Evolutionary conservation across 2,888 invertebrate species (phyloP).

Genomic region (Drosophila affinis): DNA sequence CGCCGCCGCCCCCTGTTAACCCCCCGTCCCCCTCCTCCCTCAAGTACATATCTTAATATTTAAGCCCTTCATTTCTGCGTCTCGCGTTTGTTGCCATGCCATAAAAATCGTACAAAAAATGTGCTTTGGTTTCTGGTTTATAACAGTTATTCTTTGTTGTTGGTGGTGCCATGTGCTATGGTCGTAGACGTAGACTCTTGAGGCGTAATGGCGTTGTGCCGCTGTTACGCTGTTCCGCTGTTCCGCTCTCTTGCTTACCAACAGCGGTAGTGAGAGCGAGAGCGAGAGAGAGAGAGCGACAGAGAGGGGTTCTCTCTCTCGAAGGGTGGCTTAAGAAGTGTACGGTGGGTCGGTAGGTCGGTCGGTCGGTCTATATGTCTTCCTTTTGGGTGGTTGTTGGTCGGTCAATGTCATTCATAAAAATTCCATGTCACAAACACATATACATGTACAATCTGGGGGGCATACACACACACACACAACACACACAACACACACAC

Average conservation of each 20-base stretch:
- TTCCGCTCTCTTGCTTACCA: slow-evolving; percentile 6
- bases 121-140: slow-evolving; percentile 34
- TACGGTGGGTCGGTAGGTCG: background rate
- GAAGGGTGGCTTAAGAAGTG: slow-evolving; percentile 5
- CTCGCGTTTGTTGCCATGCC: slow-evolving; percentile 34
- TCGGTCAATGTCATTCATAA: slow-evolving; percentile 74
- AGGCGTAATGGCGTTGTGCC: background rate
- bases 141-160: slow-evolving; percentile 30
- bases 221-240: slow-evolving; percentile 11
- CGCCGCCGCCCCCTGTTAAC: background rate
- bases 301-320: background rate
- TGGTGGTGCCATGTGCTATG: background rate
- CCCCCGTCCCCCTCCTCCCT: background rate
- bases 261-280: background rate
- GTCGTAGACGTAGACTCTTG: background rate
- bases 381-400: slow-evolving; percentile 32
- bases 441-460: slow-evolving; percentile 33
- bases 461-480: slow-evolving; percentile 26
- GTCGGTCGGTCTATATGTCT: slow-evolving; percentile 4
- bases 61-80: slow-evolving; percentile 29
- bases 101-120: slow-evolving; percentile 35
- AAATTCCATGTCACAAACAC: slow-evolving; percentile 54
- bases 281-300: slow-evolving; percentile 2
- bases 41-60: slow-evolving; percentile 19
- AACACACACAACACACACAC: slow-evolving; percentile 40